Conservation (phyloP, 2,888 invertebrate species). For the Pycnomerus fuliginosus region DNA sequence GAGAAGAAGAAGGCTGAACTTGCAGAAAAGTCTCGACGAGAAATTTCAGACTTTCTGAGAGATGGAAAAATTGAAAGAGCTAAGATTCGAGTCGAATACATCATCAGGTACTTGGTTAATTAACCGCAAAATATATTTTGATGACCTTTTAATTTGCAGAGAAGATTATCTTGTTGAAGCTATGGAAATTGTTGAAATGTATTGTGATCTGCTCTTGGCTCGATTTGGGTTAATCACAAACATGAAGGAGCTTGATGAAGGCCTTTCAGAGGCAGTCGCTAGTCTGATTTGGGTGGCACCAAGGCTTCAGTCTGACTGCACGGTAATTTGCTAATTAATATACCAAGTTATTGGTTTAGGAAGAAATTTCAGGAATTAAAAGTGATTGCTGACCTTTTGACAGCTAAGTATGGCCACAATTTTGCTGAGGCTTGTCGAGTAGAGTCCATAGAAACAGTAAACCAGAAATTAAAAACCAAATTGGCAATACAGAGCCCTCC, state of each 20-base stretch:
- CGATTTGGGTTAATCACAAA: slow-evolving; percentile 95
- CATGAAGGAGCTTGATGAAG: slow-evolving; percentile 95
- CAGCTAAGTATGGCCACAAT: slow-evolving; percentile 90
- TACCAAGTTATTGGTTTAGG: background rate
- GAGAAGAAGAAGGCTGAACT: slow-evolving; percentile 98
- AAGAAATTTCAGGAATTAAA: slow-evolving; percentile 60
- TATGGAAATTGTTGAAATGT: slow-evolving; percentile 99
- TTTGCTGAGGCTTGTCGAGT: slow-evolving; percentile 87
- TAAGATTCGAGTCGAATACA: slow-evolving; percentile 96
- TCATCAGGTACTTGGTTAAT: slow-evolving; percentile 67
- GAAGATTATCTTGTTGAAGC: slow-evolving; percentile 99
- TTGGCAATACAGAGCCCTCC: slow-evolving; percentile 93
- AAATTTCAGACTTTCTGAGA: slow-evolving; percentile 94
- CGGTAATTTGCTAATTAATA: slow-evolving; percentile 51
- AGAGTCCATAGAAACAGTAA: slow-evolving; percentile 77
- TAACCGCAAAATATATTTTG: slow-evolving; percentile 1
- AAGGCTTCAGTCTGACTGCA: slow-evolving; percentile 81
- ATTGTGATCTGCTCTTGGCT: slow-evolving; percentile 94
- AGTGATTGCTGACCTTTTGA: slow-evolving; percentile 84
- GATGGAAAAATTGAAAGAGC: slow-evolving; percentile 86
- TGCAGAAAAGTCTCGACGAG: slow-evolving; percentile 91
- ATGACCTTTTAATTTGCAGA: slow-evolving; percentile 52
- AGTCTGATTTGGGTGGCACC: slow-evolving; percentile 98
- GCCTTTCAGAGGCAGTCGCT: slow-evolving; percentile 92
- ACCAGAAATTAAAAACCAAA: slow-evolving; percentile 91